Conservation (phyloP, 2,888 invertebrate species). For the Brachynemurus nebulosus region DNA sequence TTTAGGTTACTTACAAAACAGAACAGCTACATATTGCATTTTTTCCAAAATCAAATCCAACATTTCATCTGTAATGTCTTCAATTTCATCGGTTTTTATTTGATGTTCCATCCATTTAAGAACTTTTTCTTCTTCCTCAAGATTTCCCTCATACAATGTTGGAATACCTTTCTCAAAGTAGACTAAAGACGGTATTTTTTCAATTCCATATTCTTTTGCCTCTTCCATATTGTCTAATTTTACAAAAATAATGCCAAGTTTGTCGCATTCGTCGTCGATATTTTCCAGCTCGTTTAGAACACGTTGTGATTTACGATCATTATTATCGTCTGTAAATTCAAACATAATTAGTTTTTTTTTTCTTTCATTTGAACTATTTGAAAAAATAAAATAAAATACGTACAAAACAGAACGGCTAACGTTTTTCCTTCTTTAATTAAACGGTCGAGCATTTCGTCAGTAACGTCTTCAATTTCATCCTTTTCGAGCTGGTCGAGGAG, state of each 20-base stretch:
- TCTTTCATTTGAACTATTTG: background rate
- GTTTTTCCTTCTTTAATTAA: slow-evolving; percentile 79
- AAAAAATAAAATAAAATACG: slow-evolving; percentile 28
- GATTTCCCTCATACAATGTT: slow-evolving; percentile 65
- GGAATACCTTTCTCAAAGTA: slow-evolving; percentile 67
- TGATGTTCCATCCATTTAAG: slow-evolving; percentile 77
- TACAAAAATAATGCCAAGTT: slow-evolving; percentile 77
- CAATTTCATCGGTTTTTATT: slow-evolving; percentile 77
- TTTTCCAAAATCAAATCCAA: slow-evolving; percentile 76
- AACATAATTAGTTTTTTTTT: slow-evolving; percentile 1
- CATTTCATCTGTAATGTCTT: slow-evolving; percentile 91
- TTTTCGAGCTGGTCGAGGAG: slow-evolving; percentile 73
- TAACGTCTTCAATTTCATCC: slow-evolving; percentile 90
- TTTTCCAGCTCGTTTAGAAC: slow-evolving; percentile 81
- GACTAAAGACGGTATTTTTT: slow-evolving; percentile 70
- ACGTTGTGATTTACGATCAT: slow-evolving; percentile 73
- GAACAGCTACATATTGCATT: slow-evolving; percentile 76
- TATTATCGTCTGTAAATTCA: slow-evolving; percentile 58
- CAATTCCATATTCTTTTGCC: slow-evolving; percentile 82
- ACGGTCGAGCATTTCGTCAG: slow-evolving; percentile 85
- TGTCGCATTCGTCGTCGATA: slow-evolving; percentile 86
- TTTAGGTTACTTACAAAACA: slow-evolving; percentile 64
- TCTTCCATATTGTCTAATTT: slow-evolving; percentile 85
- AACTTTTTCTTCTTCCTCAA: slow-evolving; percentile 81
- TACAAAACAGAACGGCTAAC: slow-evolving; percentile 83